phyloP scores from a whole-genome alignment of 2,888 invertebrate genomes.

The Oxystoma pomonae region DNA sequence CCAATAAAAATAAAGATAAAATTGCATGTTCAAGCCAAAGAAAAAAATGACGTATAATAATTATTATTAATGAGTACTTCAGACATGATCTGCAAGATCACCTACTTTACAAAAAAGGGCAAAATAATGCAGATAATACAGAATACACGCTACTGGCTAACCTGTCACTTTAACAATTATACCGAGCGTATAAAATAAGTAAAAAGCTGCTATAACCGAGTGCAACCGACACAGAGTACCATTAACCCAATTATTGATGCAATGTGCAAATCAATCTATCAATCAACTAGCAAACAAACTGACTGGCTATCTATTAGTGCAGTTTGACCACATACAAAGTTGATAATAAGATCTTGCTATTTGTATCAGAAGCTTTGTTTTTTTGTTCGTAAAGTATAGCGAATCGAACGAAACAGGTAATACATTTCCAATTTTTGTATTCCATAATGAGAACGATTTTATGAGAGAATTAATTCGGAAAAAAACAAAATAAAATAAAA shows the following conservation, averaged over 20 bases:
- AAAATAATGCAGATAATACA: neutral
- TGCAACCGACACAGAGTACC: neutral
- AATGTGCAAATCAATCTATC: neutral
- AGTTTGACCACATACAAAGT: neutral
- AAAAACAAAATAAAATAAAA: too few species aligned
- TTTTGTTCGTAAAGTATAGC: too few species aligned
- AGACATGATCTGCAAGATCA: neutral
- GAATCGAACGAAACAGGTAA: too few species aligned
- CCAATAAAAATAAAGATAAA: too few species aligned
- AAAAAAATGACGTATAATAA: too few species aligned
- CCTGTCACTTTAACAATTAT: neutral
- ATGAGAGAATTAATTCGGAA: too few species aligned
- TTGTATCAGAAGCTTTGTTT: too few species aligned
- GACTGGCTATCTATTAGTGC: neutral
- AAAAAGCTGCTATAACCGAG: neutral
- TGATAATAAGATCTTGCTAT: too few species aligned
- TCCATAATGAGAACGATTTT: too few species aligned
- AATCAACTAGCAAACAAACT: neutral
- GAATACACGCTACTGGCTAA: neutral
- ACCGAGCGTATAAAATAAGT: neutral
- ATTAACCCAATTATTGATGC: neutral
- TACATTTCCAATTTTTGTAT: too few species aligned
- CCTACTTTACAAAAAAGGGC: neutral
- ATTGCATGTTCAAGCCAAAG: too few species aligned
- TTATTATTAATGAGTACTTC: neutral